Evolutionary conservation across 2,113 vertebrate species (phyloP).

Genomic region (Phalacrocorax pelagicus): DNA sequence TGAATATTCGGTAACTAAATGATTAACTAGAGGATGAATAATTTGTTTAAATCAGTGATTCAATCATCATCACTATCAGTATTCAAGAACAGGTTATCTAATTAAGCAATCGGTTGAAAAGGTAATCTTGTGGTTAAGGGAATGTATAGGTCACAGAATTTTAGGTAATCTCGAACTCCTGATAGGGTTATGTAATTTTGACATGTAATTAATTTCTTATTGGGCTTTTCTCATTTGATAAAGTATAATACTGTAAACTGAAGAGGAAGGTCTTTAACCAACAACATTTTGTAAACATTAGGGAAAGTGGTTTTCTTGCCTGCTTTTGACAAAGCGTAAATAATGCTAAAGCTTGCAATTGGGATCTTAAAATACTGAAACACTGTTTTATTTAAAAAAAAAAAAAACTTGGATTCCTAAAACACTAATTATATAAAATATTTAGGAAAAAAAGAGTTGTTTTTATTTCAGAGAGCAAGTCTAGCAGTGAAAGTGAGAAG

Average conservation of each 20-base stretch:
- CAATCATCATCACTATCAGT: neutral
- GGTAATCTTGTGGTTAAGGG: constrained; percentile 26
- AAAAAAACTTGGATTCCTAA: neutral
- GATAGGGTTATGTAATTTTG: neutral
- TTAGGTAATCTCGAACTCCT: neutral
- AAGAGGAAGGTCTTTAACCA: neutral
- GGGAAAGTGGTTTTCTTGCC: neutral
- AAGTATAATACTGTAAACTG: neutral
- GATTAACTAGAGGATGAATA: constrained; percentile 10
- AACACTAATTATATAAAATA: neutral
- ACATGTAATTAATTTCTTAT: neutral
- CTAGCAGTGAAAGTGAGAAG: constrained; percentile 76
- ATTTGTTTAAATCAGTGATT: constrained; percentile 25
- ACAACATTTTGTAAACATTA: neutral
- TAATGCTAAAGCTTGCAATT: neutral
- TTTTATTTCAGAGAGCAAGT: constrained; percentile 72
- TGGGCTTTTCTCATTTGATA: neutral
- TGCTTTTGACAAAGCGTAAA: neutral
- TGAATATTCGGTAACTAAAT: constrained; percentile 12
- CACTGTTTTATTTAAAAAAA: neutral
- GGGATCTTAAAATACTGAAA: neutral
- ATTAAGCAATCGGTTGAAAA: constrained; percentile 21
- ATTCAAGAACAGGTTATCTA: constrained; percentile 18
- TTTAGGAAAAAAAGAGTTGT: neutral
- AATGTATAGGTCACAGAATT: neutral